Evolutionary conservation across 2,113 vertebrate genomes (phyloP), one percentile per base, ranked within the genome.

Genomic region (Nothobranchius kuhntae): DNA sequence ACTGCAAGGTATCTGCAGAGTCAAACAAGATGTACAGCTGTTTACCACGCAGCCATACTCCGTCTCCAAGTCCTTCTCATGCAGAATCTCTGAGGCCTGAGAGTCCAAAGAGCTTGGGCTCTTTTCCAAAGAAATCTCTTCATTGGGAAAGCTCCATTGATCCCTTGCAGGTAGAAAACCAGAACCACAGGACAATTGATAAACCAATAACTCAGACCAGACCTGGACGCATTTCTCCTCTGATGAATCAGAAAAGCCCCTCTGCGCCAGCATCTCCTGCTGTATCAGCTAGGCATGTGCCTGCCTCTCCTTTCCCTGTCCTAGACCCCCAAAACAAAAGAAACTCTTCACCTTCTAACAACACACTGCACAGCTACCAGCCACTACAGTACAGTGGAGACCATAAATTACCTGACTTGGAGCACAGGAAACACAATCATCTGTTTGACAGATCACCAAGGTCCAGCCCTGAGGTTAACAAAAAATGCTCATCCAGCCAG

Each of bases 61-160:
- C 83, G 1, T 93, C 87, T 7, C 89, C 89, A 3, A 75, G 82
- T 6, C 59, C 61, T 14, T 89, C 84, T 40, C 78, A 68, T 0
- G 30, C 53, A 0, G 89, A 91, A 13, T 83, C 76, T 0, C 21
- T 67, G 38, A 68, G 68, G 7, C 81, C 84, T 8, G 81, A 88
- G 13, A 88, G 84, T 78, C 77, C 86, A 17, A 85, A 40, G 26
- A 17, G 15, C 8, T 70, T 53, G 47, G 61, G 65, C 1, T 9
- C 47, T 0, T 63, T 51, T 14, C 64, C 53, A 0, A 70, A 64
- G 59, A 83, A 88, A 35, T 68, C 54, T 38, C 68, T 71, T 48
- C 68, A 70, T 6, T 58, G 59, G n/a, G 52, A 6, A 17, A 63
- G 30, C 12, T 77, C 81, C 1, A 44, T 57, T 4, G 73, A 78